Evolutionary conservation across 2,113 vertebrate species (phyloP), one percentile per base, ranked within the genome.

Genomic region (Takifugu flavidus): DNA sequence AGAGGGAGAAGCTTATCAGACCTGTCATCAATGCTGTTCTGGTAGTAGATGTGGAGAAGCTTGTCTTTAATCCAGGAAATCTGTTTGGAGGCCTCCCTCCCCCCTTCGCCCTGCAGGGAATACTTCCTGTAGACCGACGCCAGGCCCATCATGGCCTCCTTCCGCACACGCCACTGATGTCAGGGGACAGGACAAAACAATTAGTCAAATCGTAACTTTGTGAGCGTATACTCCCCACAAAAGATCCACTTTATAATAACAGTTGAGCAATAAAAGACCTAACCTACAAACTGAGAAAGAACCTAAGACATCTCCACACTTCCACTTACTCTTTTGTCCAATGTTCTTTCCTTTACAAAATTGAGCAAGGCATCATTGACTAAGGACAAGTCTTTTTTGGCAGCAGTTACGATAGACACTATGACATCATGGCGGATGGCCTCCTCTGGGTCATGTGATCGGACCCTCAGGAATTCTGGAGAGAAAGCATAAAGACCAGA

Each of bases 1-100:
- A 39, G 34, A 10, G 7, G 7, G 3, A 8, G 2, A 39, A 39
- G 8, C 34, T 49, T 29, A 15, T 53, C 93, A 82, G 82, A 98
- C 97, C 96, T 89, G 82, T 99, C 97, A 71, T 99, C 97, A 54
- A 99, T 99, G 87, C 96, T 98, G 86, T 98, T 99, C 89, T 99
- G 97, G 78, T 99, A 99, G 91, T 99, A 99, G 89, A 99, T 99
- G 61, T 99, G 97, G 4, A 99, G 89, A 62, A 99, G 88, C 77
- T 99, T 99, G 86, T 99, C 96, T 91, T 99, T 99, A 81, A 99
- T 96, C 97, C 97, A 99, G 39, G 95, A 93, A 84, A 99, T 98
- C 86, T 99, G 96, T 70, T 98, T 98, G 54, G 95, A 89, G n/a
- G 95, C 94, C 81, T 99, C 97, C 77, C 98, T 95, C 59, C 97